Conservation (phyloP, 2,888 invertebrate genomes). For the Oligia strigilis region DNA sequence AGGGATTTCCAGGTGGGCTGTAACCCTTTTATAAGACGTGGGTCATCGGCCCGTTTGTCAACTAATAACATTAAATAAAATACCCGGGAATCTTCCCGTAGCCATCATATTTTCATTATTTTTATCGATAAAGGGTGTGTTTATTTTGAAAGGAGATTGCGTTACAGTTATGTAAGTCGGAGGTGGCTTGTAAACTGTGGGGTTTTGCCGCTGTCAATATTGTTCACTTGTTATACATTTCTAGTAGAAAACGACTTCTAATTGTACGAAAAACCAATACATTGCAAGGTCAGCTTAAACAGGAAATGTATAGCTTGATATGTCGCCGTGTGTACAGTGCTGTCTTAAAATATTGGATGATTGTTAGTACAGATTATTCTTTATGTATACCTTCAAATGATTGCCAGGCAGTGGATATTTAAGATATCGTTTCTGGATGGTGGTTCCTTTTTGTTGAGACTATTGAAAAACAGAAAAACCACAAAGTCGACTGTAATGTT, state of each 20-base stretch:
- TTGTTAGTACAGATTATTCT: background rate
- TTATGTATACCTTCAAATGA: background rate
- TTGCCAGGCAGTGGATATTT: too few species aligned
- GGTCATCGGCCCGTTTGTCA: background rate
- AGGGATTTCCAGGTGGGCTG: background rate
- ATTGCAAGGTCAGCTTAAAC: background rate
- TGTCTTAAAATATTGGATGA: background rate
- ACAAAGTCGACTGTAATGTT: too few species aligned
- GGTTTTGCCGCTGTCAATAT: constrained; percentile 40
- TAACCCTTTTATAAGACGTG: background rate
- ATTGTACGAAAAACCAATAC: too few species aligned
- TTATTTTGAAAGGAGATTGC: constrained; percentile 43
- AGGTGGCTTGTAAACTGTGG: constrained; percentile 21
- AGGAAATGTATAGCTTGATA: too few species aligned
- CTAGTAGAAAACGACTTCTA: too few species aligned
- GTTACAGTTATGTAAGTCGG: constrained; percentile 39
- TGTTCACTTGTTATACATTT: background rate
- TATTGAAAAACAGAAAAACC: too few species aligned
- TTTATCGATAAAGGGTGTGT: constrained; percentile 59
- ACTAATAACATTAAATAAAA: constrained; percentile 17
- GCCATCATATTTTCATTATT: constrained; percentile 59
- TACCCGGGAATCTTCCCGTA: constrained; percentile 27
- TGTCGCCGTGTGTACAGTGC: background rate
- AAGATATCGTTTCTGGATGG: too few species aligned
- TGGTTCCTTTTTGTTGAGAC: too few species aligned